Conservation (phyloP, 2,797 vertebrate species). For the Graptemys geographica region DNA sequence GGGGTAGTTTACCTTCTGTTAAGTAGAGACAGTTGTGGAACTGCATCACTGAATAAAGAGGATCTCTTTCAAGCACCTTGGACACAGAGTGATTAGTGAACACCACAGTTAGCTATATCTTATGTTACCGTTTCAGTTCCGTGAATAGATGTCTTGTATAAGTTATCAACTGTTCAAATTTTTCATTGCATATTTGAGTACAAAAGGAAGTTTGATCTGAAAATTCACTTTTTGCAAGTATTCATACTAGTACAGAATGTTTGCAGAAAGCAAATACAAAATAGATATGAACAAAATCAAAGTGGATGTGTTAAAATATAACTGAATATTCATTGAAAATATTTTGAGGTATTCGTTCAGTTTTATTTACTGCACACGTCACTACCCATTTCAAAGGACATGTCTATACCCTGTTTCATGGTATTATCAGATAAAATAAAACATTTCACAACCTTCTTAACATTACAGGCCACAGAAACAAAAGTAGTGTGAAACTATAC, state of each 20-base stretch:
- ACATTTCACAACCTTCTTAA: background rate
- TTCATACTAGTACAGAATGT: background rate
- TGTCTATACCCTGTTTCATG: background rate
- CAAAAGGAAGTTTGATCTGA: background rate
- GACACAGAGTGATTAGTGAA: background rate
- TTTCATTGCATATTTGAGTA: background rate
- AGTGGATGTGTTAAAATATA: background rate
- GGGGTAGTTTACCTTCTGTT: background rate
- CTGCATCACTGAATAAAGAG: background rate
- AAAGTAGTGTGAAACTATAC: background rate
- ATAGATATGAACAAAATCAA: background rate
- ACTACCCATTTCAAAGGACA: background rate
- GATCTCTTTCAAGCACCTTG: background rate
- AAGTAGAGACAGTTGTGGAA: background rate
- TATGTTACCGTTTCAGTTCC: background rate
- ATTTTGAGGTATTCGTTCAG: background rate
- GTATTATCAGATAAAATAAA: background rate
- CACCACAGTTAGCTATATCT: background rate
- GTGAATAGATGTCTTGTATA: background rate
- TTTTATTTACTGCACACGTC: background rate
- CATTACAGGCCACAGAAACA: background rate
- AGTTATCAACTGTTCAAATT: background rate
- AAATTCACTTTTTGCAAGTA: background rate
- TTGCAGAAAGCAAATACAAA: background rate
- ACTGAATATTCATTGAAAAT: background rate